Evolutionary conservation across 2,888 invertebrate species (phyloP).

Genomic region (Morpho deidamia): DNA sequence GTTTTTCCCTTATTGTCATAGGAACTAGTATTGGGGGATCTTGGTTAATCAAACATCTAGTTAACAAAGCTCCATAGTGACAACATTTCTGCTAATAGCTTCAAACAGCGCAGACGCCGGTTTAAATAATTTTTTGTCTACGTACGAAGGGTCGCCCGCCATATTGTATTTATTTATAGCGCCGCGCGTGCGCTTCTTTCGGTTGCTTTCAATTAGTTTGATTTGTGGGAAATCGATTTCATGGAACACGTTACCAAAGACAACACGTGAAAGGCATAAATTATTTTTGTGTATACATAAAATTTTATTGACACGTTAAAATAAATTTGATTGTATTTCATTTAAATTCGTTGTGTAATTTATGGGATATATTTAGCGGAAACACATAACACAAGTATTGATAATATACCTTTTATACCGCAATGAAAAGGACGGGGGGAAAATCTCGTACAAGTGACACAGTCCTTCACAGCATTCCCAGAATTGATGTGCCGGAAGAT

Average conservation of each 20-base stretch:
- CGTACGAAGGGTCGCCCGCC: slow-evolving; percentile 47
- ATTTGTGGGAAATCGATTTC: slow-evolving; percentile 59
- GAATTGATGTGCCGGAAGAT: too few relatives aligned
- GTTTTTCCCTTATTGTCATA: background rate
- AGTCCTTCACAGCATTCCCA: too few relatives aligned
- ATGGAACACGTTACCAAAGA: slow-evolving; percentile 30
- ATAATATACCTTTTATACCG: too few relatives aligned
- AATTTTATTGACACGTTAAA: slow-evolving; percentile 1
- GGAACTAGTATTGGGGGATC: too few relatives aligned
- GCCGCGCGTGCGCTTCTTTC: slow-evolving; percentile 48
- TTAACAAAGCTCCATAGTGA: slow-evolving; percentile 15
- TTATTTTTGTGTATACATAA: slow-evolving; percentile 3
- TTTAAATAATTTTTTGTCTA: slow-evolving; percentile 39
- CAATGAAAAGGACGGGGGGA: too few relatives aligned
- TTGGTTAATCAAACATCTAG: slow-evolving; percentile 7
- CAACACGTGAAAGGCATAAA: slow-evolving; percentile 16
- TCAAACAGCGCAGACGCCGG: slow-evolving; percentile 22
- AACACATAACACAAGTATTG: too few relatives aligned
- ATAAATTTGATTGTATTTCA: background rate
- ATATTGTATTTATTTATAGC: slow-evolving; percentile 57
- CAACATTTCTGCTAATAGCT: slow-evolving; percentile 47
- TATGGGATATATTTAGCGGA: too few relatives aligned
- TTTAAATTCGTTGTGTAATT: background rate
- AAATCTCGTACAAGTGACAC: too few relatives aligned
- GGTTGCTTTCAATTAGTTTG: slow-evolving; percentile 64